These are phyloP conservation scores for Notodonta dromedarius DNA, from an alignment of 2,888 invertebrate genomes.

Conservation along the genomic window DNA sequence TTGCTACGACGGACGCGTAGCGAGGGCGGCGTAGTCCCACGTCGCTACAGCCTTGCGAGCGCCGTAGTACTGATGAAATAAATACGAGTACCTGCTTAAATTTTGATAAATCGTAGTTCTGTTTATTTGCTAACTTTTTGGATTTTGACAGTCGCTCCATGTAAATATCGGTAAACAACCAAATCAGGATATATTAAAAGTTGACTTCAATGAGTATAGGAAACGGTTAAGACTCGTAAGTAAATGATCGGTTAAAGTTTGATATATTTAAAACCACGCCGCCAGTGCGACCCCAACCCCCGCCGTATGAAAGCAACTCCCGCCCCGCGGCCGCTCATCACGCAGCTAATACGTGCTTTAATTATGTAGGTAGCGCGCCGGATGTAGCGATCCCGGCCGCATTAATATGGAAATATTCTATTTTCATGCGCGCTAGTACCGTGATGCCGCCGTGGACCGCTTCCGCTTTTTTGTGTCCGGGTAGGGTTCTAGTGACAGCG, in stretches of 20 bases:
- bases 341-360: constrained; percentile 47
- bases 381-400: constrained; percentile 37
- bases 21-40: not conserved
- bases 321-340: constrained; percentile 20
- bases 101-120: no score
- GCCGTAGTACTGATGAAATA: not conserved
- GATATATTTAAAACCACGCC: not conserved
- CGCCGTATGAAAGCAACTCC: constrained; percentile 11
- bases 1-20: not conserved
- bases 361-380: constrained; percentile 47
- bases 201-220: no score
- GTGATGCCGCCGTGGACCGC: constrained; percentile 14
- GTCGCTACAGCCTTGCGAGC: not conserved
- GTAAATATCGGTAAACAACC: no score
- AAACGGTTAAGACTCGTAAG: no score
- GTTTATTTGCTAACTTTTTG: no score
- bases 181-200: no score
- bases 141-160: no score
- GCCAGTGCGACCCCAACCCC: constrained; percentile 6
- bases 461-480: constrained; percentile 4
- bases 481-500: not conserved
- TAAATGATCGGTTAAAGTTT: no score
- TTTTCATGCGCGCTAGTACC: constrained; percentile 36
- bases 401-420: constrained; percentile 55
- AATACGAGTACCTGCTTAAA: no score